phyloP scores from a whole-genome alignment of 2,888 invertebrate species.

The Rhamnusium bicolor region DNA sequence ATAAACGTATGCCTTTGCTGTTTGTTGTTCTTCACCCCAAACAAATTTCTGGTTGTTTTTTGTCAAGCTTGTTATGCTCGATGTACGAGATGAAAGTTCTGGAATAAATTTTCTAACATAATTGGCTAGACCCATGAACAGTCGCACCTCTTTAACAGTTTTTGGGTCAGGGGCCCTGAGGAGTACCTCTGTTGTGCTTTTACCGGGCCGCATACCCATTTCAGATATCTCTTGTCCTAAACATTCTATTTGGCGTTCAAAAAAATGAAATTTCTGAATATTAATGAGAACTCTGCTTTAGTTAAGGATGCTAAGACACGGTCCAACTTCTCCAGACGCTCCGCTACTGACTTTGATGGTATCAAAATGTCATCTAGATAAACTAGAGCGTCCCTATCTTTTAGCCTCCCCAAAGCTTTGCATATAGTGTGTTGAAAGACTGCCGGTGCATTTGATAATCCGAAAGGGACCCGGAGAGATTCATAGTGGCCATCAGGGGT shows the following conservation, averaged over 20 bases:
- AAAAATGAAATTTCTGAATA: neutral
- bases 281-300: neutral
- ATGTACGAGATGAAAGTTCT: too few relatives aligned
- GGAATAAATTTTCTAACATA: too few relatives aligned
- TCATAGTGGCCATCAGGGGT: neutral
- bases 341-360: neutral
- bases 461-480: neutral
- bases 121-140: neutral
- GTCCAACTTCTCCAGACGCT: neutral
- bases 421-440: neutral
- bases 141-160: neutral
- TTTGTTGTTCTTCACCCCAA: too few relatives aligned
- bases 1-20: too few relatives aligned
- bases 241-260: neutral
- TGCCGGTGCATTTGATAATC: neutral
- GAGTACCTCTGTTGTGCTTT: neutral
- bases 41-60: too few relatives aligned
- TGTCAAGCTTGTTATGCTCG: too few relatives aligned
- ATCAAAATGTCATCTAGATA: neutral
- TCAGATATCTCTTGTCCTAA: neutral
- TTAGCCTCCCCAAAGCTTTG: neutral
- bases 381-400: neutral
- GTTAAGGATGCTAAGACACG: neutral
- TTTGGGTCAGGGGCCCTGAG: neutral
- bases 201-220: too few relatives aligned